Evolutionary conservation across 2,888 invertebrate species (phyloP), one percentile per base, ranked within the genome.

Genomic region (Ennomos fuscantarius): DNA sequence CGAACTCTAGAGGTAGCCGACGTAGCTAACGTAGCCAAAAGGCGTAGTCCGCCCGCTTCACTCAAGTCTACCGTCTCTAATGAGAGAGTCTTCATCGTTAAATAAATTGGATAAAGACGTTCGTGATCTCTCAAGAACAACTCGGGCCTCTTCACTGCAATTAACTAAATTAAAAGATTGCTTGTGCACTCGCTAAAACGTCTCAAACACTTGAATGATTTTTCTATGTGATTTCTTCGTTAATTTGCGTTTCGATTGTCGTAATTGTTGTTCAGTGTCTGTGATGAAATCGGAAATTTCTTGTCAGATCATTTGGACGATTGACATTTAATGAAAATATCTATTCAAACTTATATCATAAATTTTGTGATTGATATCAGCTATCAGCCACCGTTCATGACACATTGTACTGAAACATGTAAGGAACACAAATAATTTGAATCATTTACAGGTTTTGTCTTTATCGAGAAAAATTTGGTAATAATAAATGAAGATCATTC

Each of bases 31-130:
- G 24, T 24, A 24, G 24, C 24, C 24, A 24, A 24, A 3, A 78
- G 78, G 76, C 39, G 56, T 34, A 37, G 67, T 58, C 60, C 68
- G 69, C 60, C 60, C 69, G 86, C 84, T 86, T 59, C 53, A 59
- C 53, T 59, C 58, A 48, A 58, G 44, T 53, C 58, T 46, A 49
- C 53, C 89, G 84, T 77, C 84, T 79, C 87, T 91, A 91, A 92
- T 90, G 91, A 91, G 89, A 81, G 82, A 82, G 83, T 84, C 83
- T 84, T 81, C 87, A 81, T 91, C 91, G 89, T 92, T 92, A 91
- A 90, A 92, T 88, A 91, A 91, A 92, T 92, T 91, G 91, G 89
- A 90, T 90, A 91, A 91, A 91, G 91, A 92, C 91, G 86, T 87
- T 84, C 88, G 84, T 89, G 91, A 91, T 89, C 89, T 90, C 87